Evolutionary conservation across 1,140 invertebrate species (phyloP), one percentile per base, ranked within the genome.

Genomic region (Proctacanthus coquilletti): DNA sequence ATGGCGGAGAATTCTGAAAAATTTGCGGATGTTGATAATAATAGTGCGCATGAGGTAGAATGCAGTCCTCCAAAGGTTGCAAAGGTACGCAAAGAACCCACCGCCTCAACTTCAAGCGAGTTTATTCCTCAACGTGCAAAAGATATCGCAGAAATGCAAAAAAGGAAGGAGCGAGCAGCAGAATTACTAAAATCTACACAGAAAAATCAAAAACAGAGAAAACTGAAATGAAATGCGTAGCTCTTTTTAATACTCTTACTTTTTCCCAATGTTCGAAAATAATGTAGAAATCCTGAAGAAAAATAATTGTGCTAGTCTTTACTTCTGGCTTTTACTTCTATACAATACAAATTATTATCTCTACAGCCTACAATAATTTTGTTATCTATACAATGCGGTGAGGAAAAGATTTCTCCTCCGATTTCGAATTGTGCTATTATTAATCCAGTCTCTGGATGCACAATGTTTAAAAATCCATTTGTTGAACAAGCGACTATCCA

Each of bases 91-190:
- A 38, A 41, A 34, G 11, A 44, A 45, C 43, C 32, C 39, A 18
- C 11, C 30, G 41, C 42, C 29, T 38, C 43, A 30, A 45, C 49
- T 44, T 44, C 43, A 18, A 45, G 40, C 11, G 45, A 80, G 64
- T 56, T 71, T 1, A 84, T 85, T 53, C 79, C 79, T 1, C 81
- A 85, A 52, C 68, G 72, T 42, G 74, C 83, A 49, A 70, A 68
- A 39, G 72, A 79, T 38, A 72, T 74, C 55, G 59, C 64, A 38
- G 66, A 69, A 46, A 57, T 75, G 27, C 54, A 77, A 21, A 63
- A 75, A 45, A 78, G 72, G 33, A 85, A 81, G 62, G 47, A 78
- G 23, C 75, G 77, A 55, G 82, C 83, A 8, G 81, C 83, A 30
- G 78, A 83, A 56, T 44, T 81, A 37, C 74, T 80, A 45, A 70